Percentiles rank a stretch among this genome's conserved stretches.
Evolutionary conservation across 2,113 vertebrate species (phyloP).

Genomic region (Nesogale talazaci): DNA sequence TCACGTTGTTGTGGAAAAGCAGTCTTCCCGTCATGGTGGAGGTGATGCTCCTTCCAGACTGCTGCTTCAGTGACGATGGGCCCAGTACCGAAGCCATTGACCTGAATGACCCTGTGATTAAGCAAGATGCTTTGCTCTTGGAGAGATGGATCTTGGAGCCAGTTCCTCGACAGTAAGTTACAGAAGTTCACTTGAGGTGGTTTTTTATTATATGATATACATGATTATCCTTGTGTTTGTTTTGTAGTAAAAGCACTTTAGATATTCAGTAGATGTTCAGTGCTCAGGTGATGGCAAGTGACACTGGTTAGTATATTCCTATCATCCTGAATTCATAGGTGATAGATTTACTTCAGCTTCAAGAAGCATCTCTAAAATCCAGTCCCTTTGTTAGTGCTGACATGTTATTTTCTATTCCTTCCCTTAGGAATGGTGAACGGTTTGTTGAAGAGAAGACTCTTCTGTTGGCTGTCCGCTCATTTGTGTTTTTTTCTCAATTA

Average conservation of each 20-base stretch:
- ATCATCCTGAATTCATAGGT: conserved; percentile 8
- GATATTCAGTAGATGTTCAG: conserved; percentile 10
- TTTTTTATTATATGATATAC: neutral
- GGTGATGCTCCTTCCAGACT: conserved; percentile 98
- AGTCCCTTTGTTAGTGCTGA: conserved; percentile 37
- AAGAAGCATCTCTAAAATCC: neutral
- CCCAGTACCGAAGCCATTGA: conserved; percentile 92
- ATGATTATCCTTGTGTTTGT: neutral
- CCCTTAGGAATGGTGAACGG: conserved; percentile 92
- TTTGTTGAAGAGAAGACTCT: conserved; percentile 98
- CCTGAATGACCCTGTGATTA: conserved; percentile 96
- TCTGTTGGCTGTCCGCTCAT: conserved; percentile 96
- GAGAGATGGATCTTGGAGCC: conserved; percentile 98
- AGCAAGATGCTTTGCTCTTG: conserved; percentile 96
- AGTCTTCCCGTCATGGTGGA: conserved; percentile 99
- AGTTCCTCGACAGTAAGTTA: conserved; percentile 95
- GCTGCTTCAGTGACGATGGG: conserved; percentile 98
- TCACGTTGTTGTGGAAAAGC: conserved; percentile 96
- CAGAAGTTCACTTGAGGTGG: neutral
- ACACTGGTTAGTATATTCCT: neutral
- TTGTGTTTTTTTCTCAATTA: conserved; percentile 99
- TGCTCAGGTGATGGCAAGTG: neutral
- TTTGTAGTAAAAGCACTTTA: neutral
- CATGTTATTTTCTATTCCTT: conserved; percentile 56
- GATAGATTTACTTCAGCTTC: conserved; percentile 6